A percentile compares a stretch with the other conserved stretches of the same genome.
phyloP scores from a whole-genome alignment of 2,797 vertebrate species.

The Malurus leucopterus region DNA sequence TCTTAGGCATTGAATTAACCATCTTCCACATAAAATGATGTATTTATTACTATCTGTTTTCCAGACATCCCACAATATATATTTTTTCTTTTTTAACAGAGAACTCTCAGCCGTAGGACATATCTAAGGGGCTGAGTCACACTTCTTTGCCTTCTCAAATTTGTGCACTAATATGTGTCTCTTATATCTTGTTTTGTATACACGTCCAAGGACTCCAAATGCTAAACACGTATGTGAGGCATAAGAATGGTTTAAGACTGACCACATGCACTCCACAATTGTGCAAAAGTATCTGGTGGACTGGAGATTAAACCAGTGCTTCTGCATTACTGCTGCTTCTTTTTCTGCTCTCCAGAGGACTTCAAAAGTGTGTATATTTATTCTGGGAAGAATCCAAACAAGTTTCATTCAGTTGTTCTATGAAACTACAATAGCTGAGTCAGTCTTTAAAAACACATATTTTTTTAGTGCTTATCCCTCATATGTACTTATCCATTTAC shows the following conservation, averaged over 20 bases:
- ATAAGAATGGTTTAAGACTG: background rate
- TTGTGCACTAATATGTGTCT: background rate
- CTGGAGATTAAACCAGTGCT: background rate
- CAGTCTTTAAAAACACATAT: background rate
- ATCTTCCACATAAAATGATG: background rate
- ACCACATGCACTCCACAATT: background rate
- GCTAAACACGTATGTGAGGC: background rate
- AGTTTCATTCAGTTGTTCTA: background rate
- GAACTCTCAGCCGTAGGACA: background rate
- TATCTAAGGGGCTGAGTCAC: background rate
- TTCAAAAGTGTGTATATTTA: background rate
- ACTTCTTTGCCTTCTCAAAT: background rate
- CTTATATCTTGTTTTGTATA: background rate
- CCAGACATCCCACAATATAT: background rate
- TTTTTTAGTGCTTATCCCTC: background rate
- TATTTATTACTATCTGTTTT: conserved; percentile 24
- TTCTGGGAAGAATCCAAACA: conserved; percentile 4
- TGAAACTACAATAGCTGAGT: background rate
- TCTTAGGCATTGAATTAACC: conserved; percentile 2
- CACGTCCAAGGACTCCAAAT: background rate
- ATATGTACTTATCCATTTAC: background rate
- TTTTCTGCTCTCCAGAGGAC: background rate
- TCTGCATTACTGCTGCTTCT: background rate
- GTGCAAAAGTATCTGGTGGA: background rate
- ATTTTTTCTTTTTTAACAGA: background rate